Evolutionary conservation across 1,140 invertebrate species (phyloP), one percentile per base, ranked within the genome.

Genomic region (Oreohelix idahoensis): DNA sequence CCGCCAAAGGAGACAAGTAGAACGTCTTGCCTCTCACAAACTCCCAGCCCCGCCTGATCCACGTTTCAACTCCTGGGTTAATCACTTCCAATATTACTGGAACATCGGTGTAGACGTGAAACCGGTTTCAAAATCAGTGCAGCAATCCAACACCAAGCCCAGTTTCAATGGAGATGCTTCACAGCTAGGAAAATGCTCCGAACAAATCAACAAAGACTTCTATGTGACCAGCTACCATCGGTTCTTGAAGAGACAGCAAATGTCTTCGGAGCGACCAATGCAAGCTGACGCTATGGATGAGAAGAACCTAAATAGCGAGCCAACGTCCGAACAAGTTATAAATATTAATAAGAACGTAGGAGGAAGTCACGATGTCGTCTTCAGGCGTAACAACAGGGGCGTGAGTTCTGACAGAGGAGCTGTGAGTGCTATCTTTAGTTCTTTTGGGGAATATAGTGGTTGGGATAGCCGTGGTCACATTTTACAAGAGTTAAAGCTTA

Each of bases 21-120:
- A 45, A 49, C 36, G 74, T 45, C 45, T 76, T 5, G 74, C 74
- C 38, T 38, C 13, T 32, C 45, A 42, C n/a, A 42, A 51, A 51
- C 38, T 51, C 29, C 74, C 74, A 32, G 74, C 74, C 45, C 74
- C 39, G 2, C 38, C 74, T 17, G 74, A 76, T 32, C 74, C 74
- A 17, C 32, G 74, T 11, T 76, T 76, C 42, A 32, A 76, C 74
- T 15, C 74, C 35, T 76, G 74, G 74, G 39, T 76, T 1, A 76
- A 76, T n/a, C 74, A 76, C 29, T 76, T 76, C 29, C 38, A 76
- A 38, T 29, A 76, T 32, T 76, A 76, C 29, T 42, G 45, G 74
- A 76, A 76, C 38, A 76, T 76, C 29, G 74, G 74, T 17, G 38
- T 76, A 1, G 38, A 76, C 74, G 74, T 45, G 8, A 76, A 76